Evolutionary conservation across 2,888 invertebrate genomes (phyloP).

Genomic region (Lepidonotus clava): DNA sequence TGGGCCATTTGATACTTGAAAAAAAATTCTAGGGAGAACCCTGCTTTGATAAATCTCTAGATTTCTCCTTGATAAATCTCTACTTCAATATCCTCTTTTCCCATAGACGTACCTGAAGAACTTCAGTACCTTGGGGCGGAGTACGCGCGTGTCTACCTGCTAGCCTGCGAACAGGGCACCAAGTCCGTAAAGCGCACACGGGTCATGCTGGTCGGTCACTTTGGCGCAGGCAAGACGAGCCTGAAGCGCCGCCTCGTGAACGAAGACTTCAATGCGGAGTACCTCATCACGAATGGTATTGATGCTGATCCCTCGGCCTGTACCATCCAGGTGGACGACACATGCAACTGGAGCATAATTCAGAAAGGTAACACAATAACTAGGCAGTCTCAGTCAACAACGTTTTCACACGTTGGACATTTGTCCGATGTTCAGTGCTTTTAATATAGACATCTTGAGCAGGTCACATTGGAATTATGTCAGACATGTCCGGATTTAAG

Average conservation of each 20-base stretch:
- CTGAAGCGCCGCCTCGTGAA: conserved; percentile 32
- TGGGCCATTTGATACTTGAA: too few relatives aligned
- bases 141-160: conserved; percentile 31
- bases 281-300: conserved; percentile 35
- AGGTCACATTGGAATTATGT: too few relatives aligned
- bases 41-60: background rate
- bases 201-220: conserved; percentile 50
- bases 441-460: too few relatives aligned
- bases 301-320: conserved; percentile 17
- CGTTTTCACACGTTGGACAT: too few relatives aligned
- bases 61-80: too few relatives aligned
- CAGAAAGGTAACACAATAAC: conserved; percentile 19
- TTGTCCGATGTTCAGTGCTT: too few relatives aligned
- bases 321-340: conserved; percentile 6
- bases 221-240: conserved; percentile 50
- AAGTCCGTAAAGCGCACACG: conserved; percentile 15
- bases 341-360: conserved; percentile 12
- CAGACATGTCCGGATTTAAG: too few relatives aligned
- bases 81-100: too few relatives aligned
- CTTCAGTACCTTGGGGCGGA: conserved; percentile 32
- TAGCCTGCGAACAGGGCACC: conserved; percentile 47
- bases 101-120: conserved; percentile 14
- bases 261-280: background rate
- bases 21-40: too few relatives aligned
- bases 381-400: too few relatives aligned